Evolutionary conservation across 2,888 invertebrate species (phyloP), one percentile per base, ranked within the genome.

Genomic region (Meiosimyza platycephala): DNA sequence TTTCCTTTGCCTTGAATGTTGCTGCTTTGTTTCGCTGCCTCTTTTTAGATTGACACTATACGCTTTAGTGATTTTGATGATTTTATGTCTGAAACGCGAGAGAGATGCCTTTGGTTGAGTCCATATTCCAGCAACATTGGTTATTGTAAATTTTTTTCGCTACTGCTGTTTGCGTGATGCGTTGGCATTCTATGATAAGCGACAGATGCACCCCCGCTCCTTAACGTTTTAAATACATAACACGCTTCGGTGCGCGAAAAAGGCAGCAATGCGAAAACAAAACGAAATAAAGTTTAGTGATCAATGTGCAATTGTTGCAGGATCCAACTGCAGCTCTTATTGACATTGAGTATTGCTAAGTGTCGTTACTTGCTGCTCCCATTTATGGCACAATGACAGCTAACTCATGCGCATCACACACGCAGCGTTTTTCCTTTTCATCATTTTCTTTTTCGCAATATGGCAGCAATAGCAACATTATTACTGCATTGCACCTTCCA

Each of bases 361-460:
- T 40, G 40, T 40, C 9, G 71, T 22, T 59, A 50, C 48, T n/a
- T 47, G 71, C 76, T 79, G 77, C 75, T 81, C 79, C 82, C 82
- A 81, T 82, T 82, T 82, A 82, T 78, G 82, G 81, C 80, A 79
- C 55, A 64, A 79, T 80, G 80, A 80, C 76, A 80, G 79, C 78
- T 77, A 79, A 79, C 82, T 80, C 81, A 81, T 81, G 80, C 81
- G 80, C 80, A 79, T 80, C 81, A 80, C 80, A 79, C 67, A 60
- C 72, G 72, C 55, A 48, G 40, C 72, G 68, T 72, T 67, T 64
- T 72, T 47, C 69, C 48, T 28, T 6, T 33, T 57, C 47, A 50
- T 28, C 13, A 18, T 33, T 51, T 33, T 60, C 65, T 15, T 16
- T 22, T 11, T 47, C 68, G 47, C 28, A 9, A 12, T 51, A 72